Conservation (phyloP, 2,113 vertebrate species). For the Micronycteris hirsuta region DNA sequence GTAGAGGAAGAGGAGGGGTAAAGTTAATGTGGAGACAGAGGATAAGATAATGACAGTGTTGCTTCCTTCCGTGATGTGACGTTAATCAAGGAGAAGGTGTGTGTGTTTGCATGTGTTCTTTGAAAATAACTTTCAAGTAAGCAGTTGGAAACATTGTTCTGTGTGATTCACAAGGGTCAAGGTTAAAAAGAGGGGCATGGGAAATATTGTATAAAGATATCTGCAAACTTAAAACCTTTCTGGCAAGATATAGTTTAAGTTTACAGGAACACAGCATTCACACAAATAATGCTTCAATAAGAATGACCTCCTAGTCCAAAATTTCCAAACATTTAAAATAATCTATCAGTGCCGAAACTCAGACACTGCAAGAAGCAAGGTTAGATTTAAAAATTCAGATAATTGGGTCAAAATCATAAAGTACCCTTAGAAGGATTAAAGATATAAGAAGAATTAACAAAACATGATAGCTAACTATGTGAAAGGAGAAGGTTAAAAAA, state of each 20-base stretch:
- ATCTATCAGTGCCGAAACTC: neutral
- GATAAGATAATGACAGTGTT: neutral
- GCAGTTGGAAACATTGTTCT: neutral
- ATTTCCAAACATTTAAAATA: constrained; percentile 3
- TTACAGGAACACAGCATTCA: neutral
- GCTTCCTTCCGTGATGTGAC: neutral
- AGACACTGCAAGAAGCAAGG: neutral
- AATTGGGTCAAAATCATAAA: neutral
- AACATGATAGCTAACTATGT: neutral
- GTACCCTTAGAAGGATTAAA: neutral
- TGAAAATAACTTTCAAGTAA: neutral
- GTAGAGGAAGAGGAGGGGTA: neutral
- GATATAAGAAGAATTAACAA: neutral
- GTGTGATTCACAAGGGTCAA: neutral
- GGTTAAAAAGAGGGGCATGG: neutral
- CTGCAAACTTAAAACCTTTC: neutral
- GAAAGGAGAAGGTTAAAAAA: neutral
- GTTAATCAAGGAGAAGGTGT: neutral
- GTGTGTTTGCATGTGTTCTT: neutral
- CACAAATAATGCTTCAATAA: neutral
- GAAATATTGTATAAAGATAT: neutral
- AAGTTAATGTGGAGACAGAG: neutral
- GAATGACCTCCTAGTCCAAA: neutral
- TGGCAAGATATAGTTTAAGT: neutral
- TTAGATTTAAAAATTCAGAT: neutral